Evolutionary conservation across 2,113 vertebrate genomes (phyloP), one percentile per base, ranked within the genome.

Genomic region (Actinemys pallida): DNA sequence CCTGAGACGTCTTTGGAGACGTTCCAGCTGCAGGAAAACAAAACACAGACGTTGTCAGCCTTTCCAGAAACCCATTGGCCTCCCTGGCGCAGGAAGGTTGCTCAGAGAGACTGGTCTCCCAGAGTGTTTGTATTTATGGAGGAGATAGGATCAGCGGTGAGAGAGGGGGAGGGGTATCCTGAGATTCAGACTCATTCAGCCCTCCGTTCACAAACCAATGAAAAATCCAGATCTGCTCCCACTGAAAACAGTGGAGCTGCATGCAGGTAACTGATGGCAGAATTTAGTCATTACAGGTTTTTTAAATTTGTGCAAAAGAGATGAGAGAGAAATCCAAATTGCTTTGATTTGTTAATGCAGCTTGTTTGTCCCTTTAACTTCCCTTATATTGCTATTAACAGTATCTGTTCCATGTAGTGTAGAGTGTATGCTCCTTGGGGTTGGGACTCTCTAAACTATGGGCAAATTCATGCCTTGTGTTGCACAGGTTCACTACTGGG

Each of bases 11-110:
- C 90, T 83, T 57, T 82, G 93, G 96, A 97, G 81, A 75, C 6
- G 47, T 92, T 97, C 94, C 75, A 91, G 81, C 85, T 90, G 89
- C 65, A 80, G 88, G 85, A 85, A 94, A 91, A 83, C 52, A 84
- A 52, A 89, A 16, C 2, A 1, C 87, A 93, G 87, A 49, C 49
- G 50, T 29, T 54, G 75, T 76, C 81, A 14, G 54, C 8, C 62
- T 89, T 93, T 49, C 79, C 57, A 75, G 65, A 78, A 54, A 20
- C 20, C 1, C 42, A 45, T 65, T 81, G 42, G 83, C 54, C 84
- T 96, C 85, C 52, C 49, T 84, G 83, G n/a, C 12, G 65, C 78
- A 90, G 52, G 14, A 25, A 31, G 22, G 49, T 39, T 87, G 24
- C 83, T 78, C 25, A 81, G 83, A 82, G 89, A 81, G 83, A 56